Conservation (phyloP, 2,113 vertebrate species). For the Amblyornis subalaris region DNA sequence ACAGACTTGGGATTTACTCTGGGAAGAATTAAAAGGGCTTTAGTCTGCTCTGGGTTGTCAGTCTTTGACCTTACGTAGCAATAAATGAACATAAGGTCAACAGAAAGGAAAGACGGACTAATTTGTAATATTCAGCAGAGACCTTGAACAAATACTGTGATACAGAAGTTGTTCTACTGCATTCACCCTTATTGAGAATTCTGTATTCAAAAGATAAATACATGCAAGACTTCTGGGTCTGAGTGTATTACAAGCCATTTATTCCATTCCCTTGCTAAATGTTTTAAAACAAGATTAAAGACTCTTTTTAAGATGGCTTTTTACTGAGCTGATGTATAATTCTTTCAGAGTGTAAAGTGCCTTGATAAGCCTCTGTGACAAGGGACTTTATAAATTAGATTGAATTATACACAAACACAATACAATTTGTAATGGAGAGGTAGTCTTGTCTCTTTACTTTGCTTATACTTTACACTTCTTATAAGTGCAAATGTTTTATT, state of each 20-base stretch:
- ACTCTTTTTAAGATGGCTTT: background rate
- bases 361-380: conserved; percentile 13
- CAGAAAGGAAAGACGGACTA: background rate
- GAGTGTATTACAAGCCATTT: background rate
- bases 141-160: background rate
- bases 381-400: conserved; percentile 18
- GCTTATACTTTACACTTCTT: background rate
- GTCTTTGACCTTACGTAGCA: background rate
- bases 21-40: background rate
- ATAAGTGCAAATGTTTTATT: background rate
- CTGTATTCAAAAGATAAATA: conserved; percentile 15
- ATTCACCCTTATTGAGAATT: background rate
- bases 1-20: background rate
- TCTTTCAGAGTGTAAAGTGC: conserved; percentile 1
- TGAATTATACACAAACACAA: background rate
- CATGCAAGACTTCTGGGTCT: background rate
- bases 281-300: conserved; percentile 47
- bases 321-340: conserved; percentile 3
- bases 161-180: background rate
- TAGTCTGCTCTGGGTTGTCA: background rate
- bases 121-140: background rate
- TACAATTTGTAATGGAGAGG: background rate
- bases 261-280: conserved; percentile 34
- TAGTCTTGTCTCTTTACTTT: conserved; percentile 17
- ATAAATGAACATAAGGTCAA: background rate